These are phyloP conservation scores for Xenops minutus DNA, from an alignment of 2,797 vertebrate species.

Conservation along the genomic window DNA sequence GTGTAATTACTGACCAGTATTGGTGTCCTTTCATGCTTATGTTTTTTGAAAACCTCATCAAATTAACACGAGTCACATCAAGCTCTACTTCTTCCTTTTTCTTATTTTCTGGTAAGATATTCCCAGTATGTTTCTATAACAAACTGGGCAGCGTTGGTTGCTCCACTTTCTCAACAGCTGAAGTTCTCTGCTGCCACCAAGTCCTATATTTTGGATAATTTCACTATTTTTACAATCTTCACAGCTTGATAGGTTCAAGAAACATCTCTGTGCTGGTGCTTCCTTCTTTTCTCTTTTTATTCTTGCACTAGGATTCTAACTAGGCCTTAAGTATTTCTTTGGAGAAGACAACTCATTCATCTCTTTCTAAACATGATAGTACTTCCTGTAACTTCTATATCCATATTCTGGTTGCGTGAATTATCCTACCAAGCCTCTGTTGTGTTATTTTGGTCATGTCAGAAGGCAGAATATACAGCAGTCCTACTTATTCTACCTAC, in stretches of 20 bases:
- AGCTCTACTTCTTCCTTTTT: not conserved
- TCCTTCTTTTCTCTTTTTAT: not conserved
- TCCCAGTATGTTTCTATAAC: not conserved
- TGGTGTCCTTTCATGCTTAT: not conserved
- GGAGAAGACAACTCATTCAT: not conserved
- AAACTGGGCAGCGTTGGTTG: not conserved
- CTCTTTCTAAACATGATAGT: not conserved
- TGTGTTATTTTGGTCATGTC: not conserved
- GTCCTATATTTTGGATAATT: not conserved
- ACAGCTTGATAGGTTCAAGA: not conserved
- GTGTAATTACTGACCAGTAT: not conserved
- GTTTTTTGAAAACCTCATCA: not conserved
- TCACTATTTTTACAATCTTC: not conserved
- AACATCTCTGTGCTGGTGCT: not conserved
- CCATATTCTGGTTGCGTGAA: not conserved
- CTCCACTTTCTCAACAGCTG: not conserved
- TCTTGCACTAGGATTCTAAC: not conserved
- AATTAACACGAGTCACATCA: not conserved
- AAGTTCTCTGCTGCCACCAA: not conserved
- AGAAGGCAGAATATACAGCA: not conserved
- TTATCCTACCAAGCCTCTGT: not conserved
- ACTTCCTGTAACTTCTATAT: not conserved
- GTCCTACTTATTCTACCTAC: not conserved
- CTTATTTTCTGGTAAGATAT: not conserved
- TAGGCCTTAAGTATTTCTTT: not conserved